Evolutionary conservation across 2,797 vertebrate species (phyloP).

Genomic region (Phrynocephalus guinanensis): DNA sequence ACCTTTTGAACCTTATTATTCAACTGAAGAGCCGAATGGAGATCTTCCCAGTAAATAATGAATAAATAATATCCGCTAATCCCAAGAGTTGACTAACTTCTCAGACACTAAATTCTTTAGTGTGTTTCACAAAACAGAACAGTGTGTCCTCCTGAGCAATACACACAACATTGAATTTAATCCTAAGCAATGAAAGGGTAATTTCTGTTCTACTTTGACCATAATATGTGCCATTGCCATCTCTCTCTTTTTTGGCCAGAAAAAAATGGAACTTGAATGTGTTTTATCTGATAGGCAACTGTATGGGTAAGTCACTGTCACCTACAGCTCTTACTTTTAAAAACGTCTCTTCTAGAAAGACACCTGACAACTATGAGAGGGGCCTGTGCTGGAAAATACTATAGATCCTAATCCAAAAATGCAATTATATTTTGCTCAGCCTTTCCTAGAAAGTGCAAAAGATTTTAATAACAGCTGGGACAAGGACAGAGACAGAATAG

Average conservation of each 20-base stretch:
- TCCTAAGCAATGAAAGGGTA: background rate
- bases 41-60: background rate
- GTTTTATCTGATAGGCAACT: slow-evolving; percentile 26
- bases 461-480: background rate
- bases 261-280: background rate
- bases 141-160: too few relatives aligned
- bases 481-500: background rate
- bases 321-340: slow-evolving; percentile 7
- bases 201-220: slow-evolving; percentile 31
- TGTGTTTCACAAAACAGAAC: too few relatives aligned
- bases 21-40: background rate
- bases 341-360: slow-evolving; percentile 13
- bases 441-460: slow-evolving; percentile 13
- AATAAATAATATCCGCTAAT: too few relatives aligned
- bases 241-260: slow-evolving; percentile 32
- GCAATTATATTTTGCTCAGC: slow-evolving; percentile 1
- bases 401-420: slow-evolving; percentile 14
- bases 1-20: background rate
- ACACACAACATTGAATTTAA: too few relatives aligned
- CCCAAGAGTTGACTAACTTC: too few relatives aligned
- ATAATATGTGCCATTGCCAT: slow-evolving; percentile 29
- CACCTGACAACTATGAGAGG: background rate
- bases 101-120: too few relatives aligned
- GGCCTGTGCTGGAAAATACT: background rate
- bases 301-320: slow-evolving; percentile 9